These are phyloP conservation scores for Fulica atra DNA, from an alignment of 2,113 vertebrate species.

Conservation along the genomic window DNA sequence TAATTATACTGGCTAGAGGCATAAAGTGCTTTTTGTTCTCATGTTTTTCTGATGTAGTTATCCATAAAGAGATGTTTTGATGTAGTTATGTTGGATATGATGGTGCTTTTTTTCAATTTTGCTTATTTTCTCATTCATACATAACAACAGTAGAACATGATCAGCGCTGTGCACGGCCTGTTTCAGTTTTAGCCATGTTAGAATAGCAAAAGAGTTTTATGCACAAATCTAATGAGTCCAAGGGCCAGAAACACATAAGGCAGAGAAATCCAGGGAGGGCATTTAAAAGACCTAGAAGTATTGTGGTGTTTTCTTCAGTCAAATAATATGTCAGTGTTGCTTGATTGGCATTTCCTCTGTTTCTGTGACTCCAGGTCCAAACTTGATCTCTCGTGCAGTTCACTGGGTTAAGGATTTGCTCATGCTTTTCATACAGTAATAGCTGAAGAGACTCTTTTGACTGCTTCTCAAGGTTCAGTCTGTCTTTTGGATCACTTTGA, in stretches of 20 bases:
- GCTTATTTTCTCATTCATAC: not conserved
- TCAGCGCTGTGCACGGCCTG: not conserved
- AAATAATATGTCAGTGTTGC: not conserved
- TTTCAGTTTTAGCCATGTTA: not conserved
- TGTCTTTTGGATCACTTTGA: not conserved
- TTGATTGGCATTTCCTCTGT: not conserved
- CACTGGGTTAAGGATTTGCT: not conserved
- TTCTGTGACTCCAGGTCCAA: not conserved
- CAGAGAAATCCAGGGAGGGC: not conserved
- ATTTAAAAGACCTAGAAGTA: not conserved
- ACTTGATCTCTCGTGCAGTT: not conserved
- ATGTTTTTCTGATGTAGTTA: not conserved
- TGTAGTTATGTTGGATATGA: not conserved
- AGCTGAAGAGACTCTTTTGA: not conserved
- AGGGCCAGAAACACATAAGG: not conserved
- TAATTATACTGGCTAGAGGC: not conserved
- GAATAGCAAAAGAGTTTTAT: not conserved
- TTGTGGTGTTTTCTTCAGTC: not conserved
- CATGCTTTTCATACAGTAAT: not conserved
- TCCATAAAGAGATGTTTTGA: not conserved
- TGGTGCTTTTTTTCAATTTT: constrained; percentile 5
- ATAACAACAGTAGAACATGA: not conserved
- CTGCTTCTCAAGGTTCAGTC: not conserved
- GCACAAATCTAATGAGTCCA: not conserved
- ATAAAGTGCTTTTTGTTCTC: not conserved